A percentile compares a stretch with the other conserved stretches of the same genome.
Conservation (phyloP, 2,888 invertebrate genomes). For the Perizoma flavofasciatum region DNA sequence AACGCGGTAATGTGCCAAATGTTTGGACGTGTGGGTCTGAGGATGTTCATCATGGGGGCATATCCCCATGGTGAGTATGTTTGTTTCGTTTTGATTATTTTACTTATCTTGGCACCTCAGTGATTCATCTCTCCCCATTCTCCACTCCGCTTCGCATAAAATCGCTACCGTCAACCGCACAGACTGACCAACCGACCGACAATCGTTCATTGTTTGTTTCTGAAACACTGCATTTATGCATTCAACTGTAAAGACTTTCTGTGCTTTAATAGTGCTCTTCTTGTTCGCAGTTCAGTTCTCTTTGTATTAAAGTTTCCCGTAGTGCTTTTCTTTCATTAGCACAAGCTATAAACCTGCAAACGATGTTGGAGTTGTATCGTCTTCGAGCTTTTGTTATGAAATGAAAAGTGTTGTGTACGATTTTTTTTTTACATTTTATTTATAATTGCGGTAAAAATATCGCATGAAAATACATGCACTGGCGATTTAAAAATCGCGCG, state of each 20-base stretch:
- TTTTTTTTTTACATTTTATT: too few species aligned
- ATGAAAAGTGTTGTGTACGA: too few species aligned
- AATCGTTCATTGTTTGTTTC: slow-evolving; percentile 47
- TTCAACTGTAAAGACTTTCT: slow-evolving; percentile 39
- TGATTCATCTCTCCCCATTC: slow-evolving; percentile 9
- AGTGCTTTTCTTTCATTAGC: slow-evolving; percentile 25
- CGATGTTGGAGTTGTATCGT: slow-evolving; percentile 6
- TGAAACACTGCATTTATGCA: slow-evolving; percentile 46
- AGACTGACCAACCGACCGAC: slow-evolving; percentile 36
- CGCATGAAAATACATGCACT: too few species aligned
- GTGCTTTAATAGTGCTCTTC: slow-evolving; percentile 36
- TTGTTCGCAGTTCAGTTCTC: slow-evolving; percentile 2
- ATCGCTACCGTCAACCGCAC: slow-evolving; percentile 22
- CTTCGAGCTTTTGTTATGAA: slow-evolving; percentile 12
- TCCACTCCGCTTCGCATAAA: slow-evolving; percentile 7
- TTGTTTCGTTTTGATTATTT: not conserved
- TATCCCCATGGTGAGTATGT: too few species aligned
- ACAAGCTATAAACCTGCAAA: not conserved
- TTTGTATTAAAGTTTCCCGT: slow-evolving; percentile 10
- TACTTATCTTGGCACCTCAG: not conserved
- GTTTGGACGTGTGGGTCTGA: too few species aligned
- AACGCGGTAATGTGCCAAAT: too few species aligned
- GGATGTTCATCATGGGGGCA: too few species aligned
- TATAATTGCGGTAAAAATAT: too few species aligned
- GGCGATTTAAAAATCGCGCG: too few species aligned